Base-by-base conservation (phyloP, 2,113 vertebrate species). In the Eulacestoma nigropectus region DNA sequence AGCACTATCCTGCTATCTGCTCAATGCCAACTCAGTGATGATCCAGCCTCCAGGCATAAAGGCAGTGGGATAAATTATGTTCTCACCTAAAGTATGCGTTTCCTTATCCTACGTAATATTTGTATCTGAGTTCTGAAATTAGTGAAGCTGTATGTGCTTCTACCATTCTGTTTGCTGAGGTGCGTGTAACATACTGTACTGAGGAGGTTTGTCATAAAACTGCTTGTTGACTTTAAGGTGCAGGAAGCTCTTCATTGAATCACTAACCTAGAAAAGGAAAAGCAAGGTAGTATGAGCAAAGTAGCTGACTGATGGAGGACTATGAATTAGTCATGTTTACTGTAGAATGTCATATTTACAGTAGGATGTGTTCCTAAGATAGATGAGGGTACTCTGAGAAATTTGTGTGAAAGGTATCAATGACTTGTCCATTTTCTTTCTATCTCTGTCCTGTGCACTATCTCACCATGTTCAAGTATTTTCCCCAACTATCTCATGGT, bases 241-340 rank as follows among this genome's bases (percentile, higher is more conserved):
- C 87, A 79, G 85, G 85, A 95, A 96, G 65, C 76, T 91, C 84
- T 80, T 89, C 46, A 74, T 35, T 87, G 49, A 77, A 85, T 92
- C 89, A 90, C 49, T 77, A 50, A 67, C 35, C 5, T 46, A 50
- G 62, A 78, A 80, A 39, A 90, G 78, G 67, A 88, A 95, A 92
- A 89, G 23, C 52, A 60, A 69, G 32, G 19, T 65, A 60, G 47
- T 64, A 70, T 82, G 72, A 90, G 56, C 84, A 74, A 95, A 93
- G 85, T 41, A 88, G 47, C 87, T 95, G 95, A 86, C 41, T 90
- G 89, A 56, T 72, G n/a, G 47, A 88, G 42, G 26, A 78, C 41
- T 87, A 21, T 73, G 65, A 50, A 77, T 97, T 96, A 97, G 65
- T 96, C 95, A 96, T 95, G 88, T 93, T 96, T 95, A 87, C 79